phyloP scores from a whole-genome alignment of 2,888 invertebrate genomes.

The Chrysotoxum bicinctum region DNA sequence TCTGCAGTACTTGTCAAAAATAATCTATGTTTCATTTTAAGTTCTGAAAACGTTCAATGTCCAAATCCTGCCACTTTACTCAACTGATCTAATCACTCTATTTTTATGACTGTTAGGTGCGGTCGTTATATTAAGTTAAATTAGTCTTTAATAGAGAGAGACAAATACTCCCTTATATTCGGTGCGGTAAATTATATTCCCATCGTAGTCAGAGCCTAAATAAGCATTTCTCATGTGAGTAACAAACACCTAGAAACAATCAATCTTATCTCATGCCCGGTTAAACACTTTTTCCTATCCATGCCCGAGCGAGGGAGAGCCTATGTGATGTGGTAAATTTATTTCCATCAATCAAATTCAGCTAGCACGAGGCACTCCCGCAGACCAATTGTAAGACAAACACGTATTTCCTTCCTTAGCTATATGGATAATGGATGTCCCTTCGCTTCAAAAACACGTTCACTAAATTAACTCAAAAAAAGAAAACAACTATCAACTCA shows the following conservation, averaged over 20 bases:
- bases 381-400: neutral
- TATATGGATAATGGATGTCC: neutral
- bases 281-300: neutral
- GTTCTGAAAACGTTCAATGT: neutral
- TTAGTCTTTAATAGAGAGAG: constrained; percentile 1
- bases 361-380: neutral
- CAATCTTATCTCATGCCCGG: constrained; percentile 25
- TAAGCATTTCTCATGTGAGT: constrained; percentile 15
- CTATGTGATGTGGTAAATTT: constrained; percentile 23
- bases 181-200: neutral
- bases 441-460: neutral
- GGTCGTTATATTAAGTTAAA: constrained; percentile 14
- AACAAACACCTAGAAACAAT: constrained; percentile 23
- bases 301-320: neutral
- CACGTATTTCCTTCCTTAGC: neutral
- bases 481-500: neutral
- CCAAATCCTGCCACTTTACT: neutral
- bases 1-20: too few relatives aligned
- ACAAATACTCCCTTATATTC: constrained; percentile 1
- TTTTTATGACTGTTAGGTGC: neutral
- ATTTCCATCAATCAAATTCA: constrained; percentile 30
- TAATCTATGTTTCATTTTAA: neutral
- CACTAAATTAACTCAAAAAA: neutral
- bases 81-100: neutral
- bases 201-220: neutral